Base-by-base conservation (phyloP, 2,797 vertebrate species). In the Pseudomugil tenellus region DNA sequence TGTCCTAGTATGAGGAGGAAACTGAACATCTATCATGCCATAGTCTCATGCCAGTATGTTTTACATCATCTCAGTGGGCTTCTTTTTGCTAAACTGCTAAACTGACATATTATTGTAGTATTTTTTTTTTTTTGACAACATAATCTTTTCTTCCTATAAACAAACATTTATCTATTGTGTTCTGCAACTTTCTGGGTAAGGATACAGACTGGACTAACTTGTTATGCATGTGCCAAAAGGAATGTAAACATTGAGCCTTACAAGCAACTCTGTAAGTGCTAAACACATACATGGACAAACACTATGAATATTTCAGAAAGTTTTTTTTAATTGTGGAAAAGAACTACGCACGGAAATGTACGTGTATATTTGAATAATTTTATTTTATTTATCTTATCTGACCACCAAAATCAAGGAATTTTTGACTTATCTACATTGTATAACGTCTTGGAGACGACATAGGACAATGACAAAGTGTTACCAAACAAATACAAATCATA, bases 401-500 rank as follows among this genome's bases (percentile, higher is more conserved):
- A 52, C 49, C 49, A 43, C 41, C 41, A 43, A 19, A 4, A 13
- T 2, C 1, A 19, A 41, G 17, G 6, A 41, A 41, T 41, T 4
- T 41, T 41, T 41, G 5, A 39, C 16, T 39, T 19, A 19, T 41
- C 39, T 41, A 8, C 39, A n/a, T 43, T 9, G 2, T n/a, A n/a
- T 10, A 19, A n/a, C 19, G n/a, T 43, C 41, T 8, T 43, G 6
- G 13, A 26, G 23, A 37, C 13, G 0, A 9, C 49, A 60, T 46
- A 21, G 26, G 25, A 17, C 28, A 34, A 25, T 66, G 43, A 52
- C 4, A 55, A 56, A 58, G 16, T 48, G 31, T 35, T 51, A 19
- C 26, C 59, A 9, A 64, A 52, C 8, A 64, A 25, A 63, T 54
- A 64, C 55, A 41, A 72, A 48, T 51, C 34, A 23, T 3, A 7